Conservation (phyloP, 2,113 vertebrate genomes). For the Odocoileus virginianus region DNA sequence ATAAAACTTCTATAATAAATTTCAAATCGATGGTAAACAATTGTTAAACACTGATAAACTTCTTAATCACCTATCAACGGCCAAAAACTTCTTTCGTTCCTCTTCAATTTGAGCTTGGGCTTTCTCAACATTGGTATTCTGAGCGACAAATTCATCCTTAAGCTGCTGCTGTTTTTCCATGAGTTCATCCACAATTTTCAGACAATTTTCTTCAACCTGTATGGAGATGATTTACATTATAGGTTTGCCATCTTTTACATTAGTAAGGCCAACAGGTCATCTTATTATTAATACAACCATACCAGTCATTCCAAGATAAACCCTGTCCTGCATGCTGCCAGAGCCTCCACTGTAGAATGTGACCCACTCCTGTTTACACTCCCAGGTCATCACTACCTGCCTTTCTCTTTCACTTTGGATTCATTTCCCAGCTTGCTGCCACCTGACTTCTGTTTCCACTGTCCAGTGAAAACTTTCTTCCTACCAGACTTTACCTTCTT, state of each 20-base stretch:
- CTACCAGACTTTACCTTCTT: background rate
- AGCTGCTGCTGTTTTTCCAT: slow-evolving; percentile 80
- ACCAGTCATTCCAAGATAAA: background rate
- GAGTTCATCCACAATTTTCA: slow-evolving; percentile 80
- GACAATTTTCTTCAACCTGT: slow-evolving; percentile 79
- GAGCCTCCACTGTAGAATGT: background rate
- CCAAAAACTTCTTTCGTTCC: slow-evolving; percentile 78
- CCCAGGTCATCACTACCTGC: background rate
- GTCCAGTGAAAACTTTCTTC: background rate
- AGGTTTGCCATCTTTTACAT: background rate
- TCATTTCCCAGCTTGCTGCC: background rate
- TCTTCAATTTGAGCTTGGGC: slow-evolving; percentile 86
- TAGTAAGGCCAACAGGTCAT: background rate
- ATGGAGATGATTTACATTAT: background rate
- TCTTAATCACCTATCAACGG: slow-evolving; percentile 83
- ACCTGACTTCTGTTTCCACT: background rate
- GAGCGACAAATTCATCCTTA: slow-evolving; percentile 78
- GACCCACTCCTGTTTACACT: background rate
- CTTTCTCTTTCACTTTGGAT: background rate
- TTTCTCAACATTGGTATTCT: slow-evolving; percentile 78
- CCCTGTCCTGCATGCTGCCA: accelerated
- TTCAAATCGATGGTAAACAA: background rate
- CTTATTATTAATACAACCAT: background rate
- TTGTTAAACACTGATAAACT: background rate
- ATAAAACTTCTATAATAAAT: background rate